Conservation (phyloP, 2,113 vertebrate genomes). For the Oryctolagus cuniculus region DNA sequence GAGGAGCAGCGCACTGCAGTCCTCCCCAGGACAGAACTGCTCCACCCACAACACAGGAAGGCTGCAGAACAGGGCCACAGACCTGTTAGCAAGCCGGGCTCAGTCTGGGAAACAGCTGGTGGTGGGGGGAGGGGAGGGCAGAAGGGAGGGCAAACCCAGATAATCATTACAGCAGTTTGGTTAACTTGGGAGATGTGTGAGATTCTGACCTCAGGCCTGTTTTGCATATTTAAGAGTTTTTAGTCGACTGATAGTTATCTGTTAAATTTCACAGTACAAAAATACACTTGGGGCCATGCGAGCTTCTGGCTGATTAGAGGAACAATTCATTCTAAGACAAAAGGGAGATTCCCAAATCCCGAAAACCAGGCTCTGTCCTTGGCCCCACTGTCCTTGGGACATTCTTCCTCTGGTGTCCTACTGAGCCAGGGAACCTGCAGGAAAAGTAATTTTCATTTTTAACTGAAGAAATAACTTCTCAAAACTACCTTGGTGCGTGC, state of each 20-base stretch:
- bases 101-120: not conserved
- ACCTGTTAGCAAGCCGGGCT: not conserved
- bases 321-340: conserved; percentile 18
- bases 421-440: not conserved
- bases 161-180: not conserved
- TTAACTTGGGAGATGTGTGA: not conserved
- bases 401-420: not conserved
- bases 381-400: not conserved
- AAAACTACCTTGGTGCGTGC: not conserved
- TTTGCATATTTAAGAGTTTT: conserved; percentile 16
- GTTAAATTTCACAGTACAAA: conserved; percentile 44
- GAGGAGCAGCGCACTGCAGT: not conserved
- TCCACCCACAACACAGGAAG: not conserved
- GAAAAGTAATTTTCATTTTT: conserved; percentile 43
- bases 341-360: not conserved
- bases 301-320: not conserved
- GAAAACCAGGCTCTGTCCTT: not conserved
- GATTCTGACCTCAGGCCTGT: not conserved
- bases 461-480: not conserved
- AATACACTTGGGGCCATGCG: not conserved
- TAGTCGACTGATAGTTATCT: not conserved
- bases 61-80: not conserved
- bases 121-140: not conserved
- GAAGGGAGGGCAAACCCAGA: not conserved
- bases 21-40: not conserved